phyloP scores from a whole-genome alignment of 2,797 vertebrate species.

The Galago senegalensis region DNA sequence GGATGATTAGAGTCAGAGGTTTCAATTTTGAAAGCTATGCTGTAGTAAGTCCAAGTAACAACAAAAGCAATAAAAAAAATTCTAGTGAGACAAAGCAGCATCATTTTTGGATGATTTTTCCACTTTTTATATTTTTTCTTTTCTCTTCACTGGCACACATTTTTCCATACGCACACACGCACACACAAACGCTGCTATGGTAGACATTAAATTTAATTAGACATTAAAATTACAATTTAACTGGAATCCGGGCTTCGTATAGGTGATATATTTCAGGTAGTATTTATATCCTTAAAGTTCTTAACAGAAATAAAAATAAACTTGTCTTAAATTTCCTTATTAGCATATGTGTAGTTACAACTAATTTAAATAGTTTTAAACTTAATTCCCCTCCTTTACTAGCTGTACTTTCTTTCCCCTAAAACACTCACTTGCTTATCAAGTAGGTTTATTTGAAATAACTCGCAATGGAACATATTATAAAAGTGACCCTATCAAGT shows the following conservation, averaged over 20 bases:
- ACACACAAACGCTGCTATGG: not conserved
- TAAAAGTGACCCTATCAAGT: not conserved
- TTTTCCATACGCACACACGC: not conserved
- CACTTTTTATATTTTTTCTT: not conserved
- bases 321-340: not conserved
- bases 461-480: not conserved
- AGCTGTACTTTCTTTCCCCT: not conserved
- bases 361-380: not conserved
- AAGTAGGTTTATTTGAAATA: not conserved
- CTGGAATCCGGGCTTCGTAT: not conserved
- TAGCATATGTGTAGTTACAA: not conserved
- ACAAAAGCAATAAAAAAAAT: not conserved
- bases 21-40: not conserved
- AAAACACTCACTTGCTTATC: not conserved
- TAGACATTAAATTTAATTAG: not conserved
- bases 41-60: not conserved
- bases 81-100: not conserved
- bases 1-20: not conserved
- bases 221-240: constrained; percentile 16
- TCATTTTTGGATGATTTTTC: not conserved
- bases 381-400: not conserved
- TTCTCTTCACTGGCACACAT: not conserved
- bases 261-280: not conserved
- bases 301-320: constrained; percentile 6
- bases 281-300: not conserved